Percentiles rank a stretch among this genome's conserved stretches.
Evolutionary conservation across 2,797 vertebrate genomes (phyloP).

Genomic region (Peromyscus attwateri): DNA sequence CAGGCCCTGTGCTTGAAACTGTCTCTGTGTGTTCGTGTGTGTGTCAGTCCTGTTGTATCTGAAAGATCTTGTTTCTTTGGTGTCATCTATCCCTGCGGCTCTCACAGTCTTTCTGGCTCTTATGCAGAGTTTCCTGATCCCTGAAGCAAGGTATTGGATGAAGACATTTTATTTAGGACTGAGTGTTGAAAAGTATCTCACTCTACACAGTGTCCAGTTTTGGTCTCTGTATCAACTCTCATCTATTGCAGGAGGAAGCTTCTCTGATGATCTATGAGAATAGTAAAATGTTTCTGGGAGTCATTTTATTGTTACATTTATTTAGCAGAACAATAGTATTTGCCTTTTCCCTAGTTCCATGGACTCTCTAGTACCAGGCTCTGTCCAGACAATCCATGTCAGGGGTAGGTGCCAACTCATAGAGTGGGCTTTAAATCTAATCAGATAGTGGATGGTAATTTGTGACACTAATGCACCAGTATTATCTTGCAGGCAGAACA

Average conservation of each 20-base stretch:
- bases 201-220: background rate
- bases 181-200: background rate
- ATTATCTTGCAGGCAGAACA: background rate
- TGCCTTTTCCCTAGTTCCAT: background rate
- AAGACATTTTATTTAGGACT: too few relatives aligned
- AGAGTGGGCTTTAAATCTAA: background rate
- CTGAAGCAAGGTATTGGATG: too few relatives aligned
- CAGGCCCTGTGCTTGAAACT: background rate
- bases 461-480: background rate
- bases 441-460: background rate
- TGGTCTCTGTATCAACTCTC: too few relatives aligned
- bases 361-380: background rate
- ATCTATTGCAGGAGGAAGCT: background rate
- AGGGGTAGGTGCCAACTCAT: too few relatives aligned
- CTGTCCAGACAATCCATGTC: background rate
- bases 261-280: background rate
- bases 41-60: too few relatives aligned
- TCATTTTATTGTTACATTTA: background rate
- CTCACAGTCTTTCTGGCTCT: background rate
- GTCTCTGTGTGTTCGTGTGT: background rate
- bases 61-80: background rate
- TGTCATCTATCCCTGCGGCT: too few relatives aligned
- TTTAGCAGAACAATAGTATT: background rate
- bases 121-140: too few relatives aligned
- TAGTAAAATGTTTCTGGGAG: background rate